Percentiles rank a stretch among this genome's conserved stretches.
Evolutionary conservation across 2,888 invertebrate species (phyloP).

Genomic region (Heliconius charithonia): DNA sequence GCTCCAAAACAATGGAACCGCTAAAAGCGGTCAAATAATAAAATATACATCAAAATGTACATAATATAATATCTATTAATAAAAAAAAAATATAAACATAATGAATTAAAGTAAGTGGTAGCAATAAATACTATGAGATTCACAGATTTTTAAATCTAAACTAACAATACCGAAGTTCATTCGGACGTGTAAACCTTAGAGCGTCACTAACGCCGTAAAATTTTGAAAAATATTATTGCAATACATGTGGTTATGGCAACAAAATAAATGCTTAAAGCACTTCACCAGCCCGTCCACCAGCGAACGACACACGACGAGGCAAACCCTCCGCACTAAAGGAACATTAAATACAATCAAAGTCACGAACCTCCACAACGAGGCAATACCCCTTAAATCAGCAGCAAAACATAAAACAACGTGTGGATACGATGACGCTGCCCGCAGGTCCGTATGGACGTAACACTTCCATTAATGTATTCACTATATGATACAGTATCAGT

Average conservation of each 20-base stretch:
- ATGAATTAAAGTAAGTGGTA: constrained; percentile 81
- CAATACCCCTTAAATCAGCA: constrained; percentile 65
- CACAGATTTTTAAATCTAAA: constrained; percentile 84
- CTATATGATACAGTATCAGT: constrained; percentile 84
- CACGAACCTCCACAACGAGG: constrained; percentile 73
- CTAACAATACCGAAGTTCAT: constrained; percentile 81
- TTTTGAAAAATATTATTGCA: constrained; percentile 84
- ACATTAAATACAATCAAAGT: constrained; percentile 77
- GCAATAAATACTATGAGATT: constrained; percentile 84
- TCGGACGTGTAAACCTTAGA: constrained; percentile 78
- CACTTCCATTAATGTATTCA: constrained; percentile 77
- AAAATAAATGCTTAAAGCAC: constrained; percentile 85
- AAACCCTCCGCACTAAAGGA: constrained; percentile 81
- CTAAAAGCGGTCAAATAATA: constrained; percentile 79
- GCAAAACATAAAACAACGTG: constrained; percentile 82
- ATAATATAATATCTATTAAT: constrained; percentile 82
- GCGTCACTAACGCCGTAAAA: constrained; percentile 79
- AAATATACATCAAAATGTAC: constrained; percentile 84
- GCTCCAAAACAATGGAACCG: constrained; percentile 76
- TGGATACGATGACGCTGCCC: constrained; percentile 79
- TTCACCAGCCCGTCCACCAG: constrained; percentile 81
- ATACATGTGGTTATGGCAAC: constrained; percentile 84
- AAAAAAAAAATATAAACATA: constrained; percentile 81
- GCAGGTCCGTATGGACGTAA: constrained; percentile 76
- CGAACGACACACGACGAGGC: constrained; percentile 76